Conservation (phyloP, 2,888 invertebrate species). For the Isoperla grammatica region DNA sequence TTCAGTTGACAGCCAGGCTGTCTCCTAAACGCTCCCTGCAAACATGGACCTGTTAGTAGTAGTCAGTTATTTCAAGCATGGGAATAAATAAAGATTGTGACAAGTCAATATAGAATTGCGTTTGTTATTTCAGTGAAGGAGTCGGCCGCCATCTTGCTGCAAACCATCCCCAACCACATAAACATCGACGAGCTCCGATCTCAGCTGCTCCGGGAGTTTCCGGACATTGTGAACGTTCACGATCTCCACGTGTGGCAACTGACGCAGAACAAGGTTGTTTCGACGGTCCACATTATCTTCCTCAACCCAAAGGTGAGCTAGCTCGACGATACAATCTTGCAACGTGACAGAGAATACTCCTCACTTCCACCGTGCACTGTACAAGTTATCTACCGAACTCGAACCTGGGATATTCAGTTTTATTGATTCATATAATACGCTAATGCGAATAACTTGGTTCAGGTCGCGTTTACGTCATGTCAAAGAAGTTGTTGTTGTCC, state of each 20-base stretch:
- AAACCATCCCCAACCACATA: conserved; percentile 87
- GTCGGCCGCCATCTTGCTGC: conserved; percentile 79
- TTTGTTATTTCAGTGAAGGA: conserved; percentile 66
- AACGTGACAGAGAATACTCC: neutral
- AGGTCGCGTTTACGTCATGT: too few species aligned
- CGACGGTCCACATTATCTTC: conserved; percentile 78
- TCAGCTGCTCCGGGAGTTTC: conserved; percentile 59
- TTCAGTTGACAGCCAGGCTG: too few species aligned
- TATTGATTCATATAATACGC: too few species aligned
- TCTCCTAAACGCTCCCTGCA: too few species aligned
- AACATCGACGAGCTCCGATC: conserved; percentile 65
- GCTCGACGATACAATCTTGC: too few species aligned
- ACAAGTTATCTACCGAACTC: neutral
- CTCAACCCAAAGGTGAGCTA: conserved; percentile 53
- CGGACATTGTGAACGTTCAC: conserved; percentile 69
- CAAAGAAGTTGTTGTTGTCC: too few species aligned
- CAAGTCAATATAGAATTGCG: too few species aligned
- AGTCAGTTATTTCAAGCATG: too few species aligned
- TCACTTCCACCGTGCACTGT: neutral
- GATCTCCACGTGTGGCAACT: conserved; percentile 89
- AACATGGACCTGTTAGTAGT: too few species aligned
- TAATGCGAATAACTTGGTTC: too few species aligned
- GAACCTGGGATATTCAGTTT: neutral
- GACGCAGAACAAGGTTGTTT: conserved; percentile 70
- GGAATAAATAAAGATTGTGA: too few species aligned